These are phyloP conservation scores for Suncus etruscus DNA, from an alignment of 2,113 vertebrate species.

Conservation along the genomic window DNA sequence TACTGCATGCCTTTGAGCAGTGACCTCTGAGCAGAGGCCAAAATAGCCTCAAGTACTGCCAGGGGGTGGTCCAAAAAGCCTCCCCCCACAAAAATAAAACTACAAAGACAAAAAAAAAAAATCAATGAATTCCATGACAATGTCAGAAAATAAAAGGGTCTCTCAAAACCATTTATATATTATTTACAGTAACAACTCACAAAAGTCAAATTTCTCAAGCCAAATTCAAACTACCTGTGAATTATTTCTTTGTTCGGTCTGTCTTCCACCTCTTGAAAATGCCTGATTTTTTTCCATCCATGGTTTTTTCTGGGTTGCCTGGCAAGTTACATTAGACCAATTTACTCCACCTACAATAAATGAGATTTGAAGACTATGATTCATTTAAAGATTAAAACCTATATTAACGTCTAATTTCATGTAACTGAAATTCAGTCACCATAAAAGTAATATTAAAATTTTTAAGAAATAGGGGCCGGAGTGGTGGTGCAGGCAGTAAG, in stretches of 20 bases:
- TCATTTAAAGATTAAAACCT: conserved; percentile 46
- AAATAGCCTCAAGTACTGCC: too few relatives aligned
- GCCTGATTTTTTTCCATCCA: conserved; percentile 92
- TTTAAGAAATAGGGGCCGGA: too few relatives aligned
- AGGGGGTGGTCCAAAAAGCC: too few relatives aligned
- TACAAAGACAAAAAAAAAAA: too few relatives aligned
- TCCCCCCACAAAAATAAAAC: too few relatives aligned
- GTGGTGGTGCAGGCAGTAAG: too few relatives aligned
- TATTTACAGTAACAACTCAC: conserved; percentile 24
- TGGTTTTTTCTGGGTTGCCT: conserved; percentile 91
- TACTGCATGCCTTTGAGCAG: too few relatives aligned
- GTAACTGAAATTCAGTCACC: conserved; percentile 39
- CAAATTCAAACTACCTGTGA: conserved; percentile 89
- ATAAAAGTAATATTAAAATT: background rate
- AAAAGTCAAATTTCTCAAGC: conserved; percentile 44
- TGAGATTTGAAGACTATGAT: conserved; percentile 57
- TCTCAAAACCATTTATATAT: background rate
- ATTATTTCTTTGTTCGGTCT: conserved; percentile 91
- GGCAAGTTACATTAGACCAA: conserved; percentile 94
- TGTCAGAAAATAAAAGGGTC: conserved; percentile 38
- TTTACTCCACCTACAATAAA: conserved; percentile 85
- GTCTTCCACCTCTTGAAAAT: conserved; percentile 92
- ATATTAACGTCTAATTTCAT: conserved; percentile 1
- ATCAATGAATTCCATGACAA: conserved; percentile 7
- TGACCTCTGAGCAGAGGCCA: too few relatives aligned